Evolutionary conservation across 2,797 vertebrate genomes (phyloP), one percentile per base, ranked within the genome.

Genomic region (Nannoperca australis): DNA sequence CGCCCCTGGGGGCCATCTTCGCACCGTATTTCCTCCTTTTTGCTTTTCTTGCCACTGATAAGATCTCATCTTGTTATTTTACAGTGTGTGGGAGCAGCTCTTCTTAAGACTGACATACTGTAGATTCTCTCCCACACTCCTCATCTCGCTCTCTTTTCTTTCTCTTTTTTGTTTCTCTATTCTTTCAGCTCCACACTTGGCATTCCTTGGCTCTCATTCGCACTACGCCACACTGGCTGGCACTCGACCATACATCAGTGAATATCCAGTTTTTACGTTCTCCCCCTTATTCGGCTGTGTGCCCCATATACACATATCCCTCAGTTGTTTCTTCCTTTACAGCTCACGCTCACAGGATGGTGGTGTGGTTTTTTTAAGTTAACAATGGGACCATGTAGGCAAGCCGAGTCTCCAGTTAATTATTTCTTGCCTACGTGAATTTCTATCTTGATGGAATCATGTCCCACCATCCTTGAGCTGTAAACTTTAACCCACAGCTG

Each of bases 211-310:
- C 94, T 96, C 95, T 95, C 95, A 96, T 94, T 96, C 95, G 89
- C 95, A 96, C 95, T 96, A 96, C 94, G 95, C 95, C 93, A 95
- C 95, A 90, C 94, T 96, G 95, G 95, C 95, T 92, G 94, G 95
- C 95, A 94, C 95, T 79, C 95, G 95, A 93, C 95, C 92, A 91
- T 96, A 95, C 91, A 95, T 95, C 93, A 94, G 95, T 96, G 95
- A 96, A 93, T 96, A 96, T 96, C 93, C 85, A 88, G 87, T 87
- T 93, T 94, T 93, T 94, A 89, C 42, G 82, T 94, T 90, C 84
- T 86, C 86, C 87, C 83, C 76, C 73, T 79, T 80, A 72, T 81
- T 85, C 87, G 76, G 91, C 88, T 78, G 84, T 86, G 86, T 78
- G 81, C 69, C 79, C 85, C 83, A 65, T 65, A 81, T 82, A 77